A percentile compares a stretch with the other conserved stretches of the same genome.
phyloP scores from a whole-genome alignment of 2,888 invertebrate species.

The Monopis laevigella region DNA sequence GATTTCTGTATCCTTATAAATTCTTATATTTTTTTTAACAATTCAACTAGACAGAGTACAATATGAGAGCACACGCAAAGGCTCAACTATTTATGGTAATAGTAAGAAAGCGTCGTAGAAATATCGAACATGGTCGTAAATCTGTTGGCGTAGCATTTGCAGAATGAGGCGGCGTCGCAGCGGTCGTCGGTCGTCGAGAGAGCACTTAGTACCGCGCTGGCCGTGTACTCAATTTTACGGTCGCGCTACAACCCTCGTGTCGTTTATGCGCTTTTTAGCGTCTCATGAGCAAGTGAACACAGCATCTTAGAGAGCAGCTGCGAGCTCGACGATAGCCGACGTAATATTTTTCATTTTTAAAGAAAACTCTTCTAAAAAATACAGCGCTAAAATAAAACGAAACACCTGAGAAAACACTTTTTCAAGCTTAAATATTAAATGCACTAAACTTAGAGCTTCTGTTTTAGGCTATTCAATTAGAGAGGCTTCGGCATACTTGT shows the following conservation, averaged over 20 bases:
- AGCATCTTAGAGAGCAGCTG: conserved; percentile 37
- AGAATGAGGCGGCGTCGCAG: conserved; percentile 8
- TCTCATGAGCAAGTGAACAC: conserved; percentile 36
- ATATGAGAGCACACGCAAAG: too few species aligned
- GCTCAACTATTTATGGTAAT: too few species aligned
- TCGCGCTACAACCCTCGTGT: conserved; percentile 30
- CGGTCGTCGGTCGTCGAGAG: conserved; percentile 24
- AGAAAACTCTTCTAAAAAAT: conserved; percentile 8
- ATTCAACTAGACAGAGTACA: too few species aligned
- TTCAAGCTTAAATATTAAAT: too few species aligned
- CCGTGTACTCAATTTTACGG: conserved; percentile 25
- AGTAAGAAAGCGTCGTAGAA: neutral
- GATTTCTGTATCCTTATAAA: too few species aligned
- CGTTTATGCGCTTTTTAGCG: conserved; percentile 60
- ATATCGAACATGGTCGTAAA: conserved; percentile 38
- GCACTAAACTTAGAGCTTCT: too few species aligned
- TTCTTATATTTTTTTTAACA: too few species aligned
- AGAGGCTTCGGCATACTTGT: too few species aligned
- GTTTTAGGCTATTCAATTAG: too few species aligned
- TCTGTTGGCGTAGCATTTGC: conserved; percentile 43
- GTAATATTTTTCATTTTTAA: conserved; percentile 10
- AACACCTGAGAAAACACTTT: conserved; percentile 11
- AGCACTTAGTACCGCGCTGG: conserved; percentile 46
- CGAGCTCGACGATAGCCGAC: conserved; percentile 7
- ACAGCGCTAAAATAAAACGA: neutral